Conservation (phyloP, 2,797 vertebrate species). For the Carcharodon carcharias region DNA sequence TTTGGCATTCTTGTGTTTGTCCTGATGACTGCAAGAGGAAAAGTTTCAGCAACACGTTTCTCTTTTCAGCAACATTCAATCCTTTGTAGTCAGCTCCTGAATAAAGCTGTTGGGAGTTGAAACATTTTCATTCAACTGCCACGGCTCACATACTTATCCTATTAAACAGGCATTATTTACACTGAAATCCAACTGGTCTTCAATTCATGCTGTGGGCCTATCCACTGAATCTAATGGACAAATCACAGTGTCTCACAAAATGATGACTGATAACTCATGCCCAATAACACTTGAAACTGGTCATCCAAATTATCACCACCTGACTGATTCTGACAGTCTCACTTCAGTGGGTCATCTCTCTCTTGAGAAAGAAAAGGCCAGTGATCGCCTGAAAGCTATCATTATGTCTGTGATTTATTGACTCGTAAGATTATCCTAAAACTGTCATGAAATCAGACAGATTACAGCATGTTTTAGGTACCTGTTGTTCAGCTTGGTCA, state of each 20-base stretch:
- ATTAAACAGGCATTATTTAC: background rate
- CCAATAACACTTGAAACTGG: background rate
- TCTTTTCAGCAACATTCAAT: background rate
- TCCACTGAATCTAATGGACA: background rate
- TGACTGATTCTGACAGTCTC: background rate
- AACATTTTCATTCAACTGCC: background rate
- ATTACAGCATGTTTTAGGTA: background rate
- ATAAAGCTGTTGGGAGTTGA: background rate
- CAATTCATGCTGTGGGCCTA: background rate
- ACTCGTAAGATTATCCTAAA: background rate
- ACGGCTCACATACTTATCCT: background rate
- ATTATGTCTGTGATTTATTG: slow-evolving; percentile 22
- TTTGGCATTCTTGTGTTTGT: background rate
- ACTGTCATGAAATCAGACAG: background rate
- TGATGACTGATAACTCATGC: background rate
- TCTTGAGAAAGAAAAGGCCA: background rate
- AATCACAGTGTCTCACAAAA: background rate
- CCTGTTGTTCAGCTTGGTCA: background rate
- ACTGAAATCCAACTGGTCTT: background rate
- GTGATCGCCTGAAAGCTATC: background rate
- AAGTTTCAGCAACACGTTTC: background rate
- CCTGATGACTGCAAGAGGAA: background rate
- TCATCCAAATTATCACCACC: background rate
- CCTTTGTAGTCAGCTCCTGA: background rate
- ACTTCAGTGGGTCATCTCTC: background rate